Evolutionary conservation across 1,140 invertebrate genomes (phyloP), one percentile per base, ranked within the genome.

Genomic region (Drosophila albomicans): DNA sequence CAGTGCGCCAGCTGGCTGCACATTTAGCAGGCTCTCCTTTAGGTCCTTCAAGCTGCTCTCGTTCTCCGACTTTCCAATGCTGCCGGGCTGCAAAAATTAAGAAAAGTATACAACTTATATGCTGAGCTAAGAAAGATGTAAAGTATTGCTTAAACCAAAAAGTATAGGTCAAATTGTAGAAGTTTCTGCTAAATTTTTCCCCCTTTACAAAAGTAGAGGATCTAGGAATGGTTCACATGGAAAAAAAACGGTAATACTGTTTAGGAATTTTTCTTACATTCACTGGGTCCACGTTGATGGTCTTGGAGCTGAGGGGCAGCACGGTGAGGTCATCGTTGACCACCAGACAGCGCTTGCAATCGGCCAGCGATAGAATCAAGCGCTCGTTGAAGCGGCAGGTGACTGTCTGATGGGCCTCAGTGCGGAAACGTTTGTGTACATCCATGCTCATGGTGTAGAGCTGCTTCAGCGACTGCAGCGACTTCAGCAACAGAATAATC

Each of bases 361-460:
- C 96, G 0, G 97, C 94, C 72, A 99, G 93, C 0, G 98, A 99
- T 0, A 99, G 93, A 11, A 99, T 94, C 92, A 99, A 99, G 51
- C 98, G 95, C 94, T 99, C 98, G 94, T 99, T 99, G 92, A 99
- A 99, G 78, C 99, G 94, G 63, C 97, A 96, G 5, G 98, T 96
- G 52, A 99, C 95, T 92, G 98, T 96, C 81, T 97, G 95, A 93
- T 99, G 97, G 7, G 98, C 96, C 94, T 99, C 98, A 10, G 99
- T 99, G 75, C 99, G 95, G 78, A 96, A 98, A 81, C 99, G 94
- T 78, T 97, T 95, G 94, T 99, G 99, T 8, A 99, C 98, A 95
- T 99, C 99, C 99, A 99, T 99, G 71, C 96, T 96, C 94, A 99
- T 97, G 2, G 98, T 98, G 91, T 98, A 99, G 0, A 99, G 94